These are phyloP conservation scores for Loripinus fragilis DNA, from an alignment of 2,888 invertebrate species.

Conservation along the genomic window DNA sequence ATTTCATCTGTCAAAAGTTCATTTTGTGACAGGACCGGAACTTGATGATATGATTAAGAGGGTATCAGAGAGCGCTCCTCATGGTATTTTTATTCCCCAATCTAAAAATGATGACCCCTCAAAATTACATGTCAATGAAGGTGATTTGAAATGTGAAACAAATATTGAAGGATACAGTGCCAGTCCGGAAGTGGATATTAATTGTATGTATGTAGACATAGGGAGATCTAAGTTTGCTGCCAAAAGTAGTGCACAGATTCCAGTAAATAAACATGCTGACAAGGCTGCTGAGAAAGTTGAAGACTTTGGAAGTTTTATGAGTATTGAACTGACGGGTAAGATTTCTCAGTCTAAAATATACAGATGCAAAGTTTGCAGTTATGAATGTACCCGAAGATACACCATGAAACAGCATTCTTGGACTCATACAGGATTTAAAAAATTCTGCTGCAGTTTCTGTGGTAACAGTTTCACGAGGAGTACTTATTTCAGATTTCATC, in stretches of 20 bases:
- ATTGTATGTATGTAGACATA: too few relatives aligned
- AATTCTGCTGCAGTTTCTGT: background rate
- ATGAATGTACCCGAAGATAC: conserved; percentile 13
- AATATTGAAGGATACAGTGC: background rate
- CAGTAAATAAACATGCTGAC: too few relatives aligned
- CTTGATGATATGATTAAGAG: conserved; percentile 5
- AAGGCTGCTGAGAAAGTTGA: background rate
- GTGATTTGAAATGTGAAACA: too few relatives aligned
- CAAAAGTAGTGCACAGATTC: too few relatives aligned
- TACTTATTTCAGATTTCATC: conserved; percentile 7
- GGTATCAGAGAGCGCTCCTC: background rate
- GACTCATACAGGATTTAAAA: conserved; percentile 10
- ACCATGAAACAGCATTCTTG: conserved; percentile 4
- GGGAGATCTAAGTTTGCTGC: too few relatives aligned
- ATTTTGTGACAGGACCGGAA: background rate
- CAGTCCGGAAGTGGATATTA: background rate
- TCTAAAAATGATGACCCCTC: background rate
- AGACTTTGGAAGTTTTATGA: background rate
- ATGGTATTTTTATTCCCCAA: background rate
- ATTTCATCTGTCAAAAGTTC: background rate
- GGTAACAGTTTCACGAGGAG: conserved; percentile 17
- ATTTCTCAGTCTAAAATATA: conserved; percentile 1
- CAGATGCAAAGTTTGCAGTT: conserved; percentile 14
- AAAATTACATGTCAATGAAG: background rate
- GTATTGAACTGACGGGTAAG: background rate